phyloP scores from a whole-genome alignment of 1,140 invertebrate genomes.

The Neodiprion lecontei region DNA sequence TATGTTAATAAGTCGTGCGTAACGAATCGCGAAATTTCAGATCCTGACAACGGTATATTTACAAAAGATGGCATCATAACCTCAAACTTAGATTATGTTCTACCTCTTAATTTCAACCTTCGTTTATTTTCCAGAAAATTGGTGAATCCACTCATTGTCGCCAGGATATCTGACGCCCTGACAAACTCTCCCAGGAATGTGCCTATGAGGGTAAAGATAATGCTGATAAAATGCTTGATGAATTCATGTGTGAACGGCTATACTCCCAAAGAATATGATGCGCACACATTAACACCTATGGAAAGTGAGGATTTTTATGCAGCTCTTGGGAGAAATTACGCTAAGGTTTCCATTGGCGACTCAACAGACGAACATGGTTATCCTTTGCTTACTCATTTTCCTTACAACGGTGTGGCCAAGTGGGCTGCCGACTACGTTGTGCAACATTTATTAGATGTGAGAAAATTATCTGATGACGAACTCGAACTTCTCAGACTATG shows the following conservation, averaged over 20 bases:
- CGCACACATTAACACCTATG: conserved; percentile 17
- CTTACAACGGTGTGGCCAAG: conserved; percentile 40
- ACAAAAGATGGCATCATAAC: too few species aligned
- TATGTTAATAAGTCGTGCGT: conserved; percentile 21
- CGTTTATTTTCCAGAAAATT: conserved; percentile 36
- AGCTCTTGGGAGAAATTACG: conserved; percentile 13
- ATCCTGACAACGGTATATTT: too few species aligned
- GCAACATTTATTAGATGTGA: conserved; percentile 4
- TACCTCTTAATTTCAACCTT: background rate
- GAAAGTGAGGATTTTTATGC: conserved; percentile 24
- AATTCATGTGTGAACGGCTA: conserved; percentile 46
- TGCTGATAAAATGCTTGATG: conserved; percentile 46
- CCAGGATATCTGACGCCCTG: conserved; percentile 44
- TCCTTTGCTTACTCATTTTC: conserved; percentile 32
- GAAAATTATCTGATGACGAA: conserved; percentile 29
- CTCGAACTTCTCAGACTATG: conserved; percentile 41
- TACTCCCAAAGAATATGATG: conserved; percentile 27
- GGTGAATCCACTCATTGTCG: conserved; percentile 29
- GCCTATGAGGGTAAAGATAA: conserved; percentile 35
- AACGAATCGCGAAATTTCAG: too few species aligned
- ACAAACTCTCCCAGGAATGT: conserved; percentile 22
- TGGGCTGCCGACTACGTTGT: conserved; percentile 38
- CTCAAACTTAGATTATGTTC: too few species aligned
- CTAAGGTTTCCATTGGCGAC: conserved; percentile 26
- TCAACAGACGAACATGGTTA: conserved; percentile 10